These are phyloP conservation scores for Macroramphosus scolopax DNA, from an alignment of 2,797 vertebrate species.

Conservation along the genomic window DNA sequence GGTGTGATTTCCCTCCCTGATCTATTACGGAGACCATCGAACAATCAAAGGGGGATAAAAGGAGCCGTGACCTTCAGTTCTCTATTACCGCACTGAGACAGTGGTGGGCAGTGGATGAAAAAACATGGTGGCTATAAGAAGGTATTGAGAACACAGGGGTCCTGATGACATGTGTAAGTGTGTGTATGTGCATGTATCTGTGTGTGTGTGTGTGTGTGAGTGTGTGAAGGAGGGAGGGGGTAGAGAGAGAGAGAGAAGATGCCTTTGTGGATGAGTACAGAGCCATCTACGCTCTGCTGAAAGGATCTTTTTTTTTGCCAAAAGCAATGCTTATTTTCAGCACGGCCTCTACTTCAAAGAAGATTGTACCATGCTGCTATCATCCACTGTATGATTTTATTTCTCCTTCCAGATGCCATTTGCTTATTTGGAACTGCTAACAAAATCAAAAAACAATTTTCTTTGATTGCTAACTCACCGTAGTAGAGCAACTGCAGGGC, in stretches of 20 bases:
- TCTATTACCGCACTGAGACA: slow-evolving; percentile 24
- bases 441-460: slow-evolving; percentile 23
- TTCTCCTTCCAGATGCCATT: slow-evolving; percentile 13
- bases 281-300: slow-evolving; percentile 22
- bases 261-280: not conserved
- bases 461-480: too few species aligned
- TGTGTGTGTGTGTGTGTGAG: too few species aligned
- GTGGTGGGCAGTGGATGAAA: too few species aligned
- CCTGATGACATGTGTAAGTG: not conserved
- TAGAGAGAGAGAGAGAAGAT: too few species aligned
- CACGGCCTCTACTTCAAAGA: slow-evolving; percentile 13
- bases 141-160: too few species aligned
- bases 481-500: too few species aligned
- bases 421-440: slow-evolving; percentile 23
- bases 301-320: slow-evolving; percentile 34
- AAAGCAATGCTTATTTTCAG: slow-evolving; percentile 27
- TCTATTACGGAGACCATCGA: slow-evolving; percentile 19
- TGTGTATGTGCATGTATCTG: slow-evolving; percentile 1
- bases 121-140: too few species aligned
- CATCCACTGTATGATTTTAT: not conserved
- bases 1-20: slow-evolving; percentile 10
- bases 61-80: slow-evolving; percentile 34
- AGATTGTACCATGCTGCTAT: slow-evolving; percentile 32
- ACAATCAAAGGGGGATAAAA: slow-evolving; percentile 29
- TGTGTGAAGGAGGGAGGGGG: not conserved